Base-by-base conservation (phyloP, 2,888 invertebrate species). In the Miltochrista miniata region DNA sequence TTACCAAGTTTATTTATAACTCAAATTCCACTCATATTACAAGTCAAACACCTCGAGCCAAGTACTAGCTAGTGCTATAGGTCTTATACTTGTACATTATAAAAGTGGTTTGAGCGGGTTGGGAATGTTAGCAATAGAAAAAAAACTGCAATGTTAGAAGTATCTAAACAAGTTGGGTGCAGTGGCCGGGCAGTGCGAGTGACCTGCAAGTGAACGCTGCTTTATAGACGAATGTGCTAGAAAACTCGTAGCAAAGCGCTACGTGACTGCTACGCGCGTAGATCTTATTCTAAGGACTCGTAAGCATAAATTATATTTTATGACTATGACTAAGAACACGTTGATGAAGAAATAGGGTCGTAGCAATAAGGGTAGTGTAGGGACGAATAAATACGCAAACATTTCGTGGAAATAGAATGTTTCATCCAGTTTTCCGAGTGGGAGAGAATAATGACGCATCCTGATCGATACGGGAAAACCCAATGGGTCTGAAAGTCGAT, bases 91-190 rank as follows among this genome's bases (percentile, higher is more conserved):
- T 45, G 49, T 55, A 53, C 40, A 48, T 68, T 72, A 72, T 72
- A 73, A 70, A 68, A 72, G 73, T 70, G 65, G 68, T 65, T 72
- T 70, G 70, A 76, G 76, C 74, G 74, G 68, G 79, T 79, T 79
- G 81, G 79, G 88, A 90, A 89, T 89, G 87, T 76, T 73, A 72
- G 84, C 71, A 81, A 85, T 85, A 89, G 84, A 86, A 90, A 89
- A 85, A 89, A 87, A 89, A 72, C 72, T 81, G 83, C 84, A 83
- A 79, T 79, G 85, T 89, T 88, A 90, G 90, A 89, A 84, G 83
- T 85, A 87, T 90, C 88, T 90, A 90, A 88, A 87, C 84, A 78
- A 83, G 86, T 78, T 67, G 89, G 76, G 90, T 87, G 89, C 90
- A 90, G 77, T 90, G 90, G 79, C 90, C 89, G 84, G 48, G 67